phyloP scores from a whole-genome alignment of 1,140 invertebrate species.

The Lutraria rhynchaena region DNA sequence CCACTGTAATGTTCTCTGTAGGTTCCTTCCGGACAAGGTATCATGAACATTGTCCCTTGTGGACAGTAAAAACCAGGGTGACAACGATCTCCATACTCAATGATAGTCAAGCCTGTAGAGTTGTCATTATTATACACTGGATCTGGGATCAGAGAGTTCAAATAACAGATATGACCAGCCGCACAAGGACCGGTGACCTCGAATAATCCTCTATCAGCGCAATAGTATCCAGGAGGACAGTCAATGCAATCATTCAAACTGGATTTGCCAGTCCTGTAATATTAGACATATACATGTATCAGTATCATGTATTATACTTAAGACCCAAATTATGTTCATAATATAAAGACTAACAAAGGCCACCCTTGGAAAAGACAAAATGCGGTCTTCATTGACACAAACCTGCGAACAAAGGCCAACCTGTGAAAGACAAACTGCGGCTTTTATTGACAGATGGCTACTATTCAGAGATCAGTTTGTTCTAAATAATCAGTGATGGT shows the following conservation, averaged over 20 bases:
- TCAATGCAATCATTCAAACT: slow-evolving; percentile 71
- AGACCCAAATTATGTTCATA: no score
- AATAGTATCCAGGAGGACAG: slow-evolving; percentile 78
- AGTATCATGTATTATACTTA: no score
- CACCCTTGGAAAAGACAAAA: no score
- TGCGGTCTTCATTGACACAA: no score
- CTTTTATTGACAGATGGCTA: no score
- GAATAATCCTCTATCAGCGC: slow-evolving; percentile 72
- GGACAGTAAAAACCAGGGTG: slow-evolving; percentile 76
- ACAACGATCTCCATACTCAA: slow-evolving; percentile 78
- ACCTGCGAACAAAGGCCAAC: no score
- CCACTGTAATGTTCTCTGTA: slow-evolving; percentile 76
- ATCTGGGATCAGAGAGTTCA: slow-evolving; percentile 70
- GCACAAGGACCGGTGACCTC: slow-evolving; percentile 74
- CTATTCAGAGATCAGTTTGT: no score
- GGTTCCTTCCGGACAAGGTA: slow-evolving; percentile 77
- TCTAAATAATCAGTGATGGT: no score
- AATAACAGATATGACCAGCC: slow-evolving; percentile 79
- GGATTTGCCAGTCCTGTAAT: slow-evolving; percentile 72
- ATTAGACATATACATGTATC: no score
- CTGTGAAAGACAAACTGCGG: no score
- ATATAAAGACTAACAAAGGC: no score
- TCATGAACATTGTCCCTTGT: slow-evolving; percentile 73
- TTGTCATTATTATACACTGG: slow-evolving; percentile 79
- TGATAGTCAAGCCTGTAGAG: slow-evolving; percentile 74